A percentile compares a stretch with the other conserved stretches of the same genome.
These are phyloP conservation scores for Cacatua alba DNA, from an alignment of 2,113 vertebrate genomes.

Conservation along the genomic window DNA sequence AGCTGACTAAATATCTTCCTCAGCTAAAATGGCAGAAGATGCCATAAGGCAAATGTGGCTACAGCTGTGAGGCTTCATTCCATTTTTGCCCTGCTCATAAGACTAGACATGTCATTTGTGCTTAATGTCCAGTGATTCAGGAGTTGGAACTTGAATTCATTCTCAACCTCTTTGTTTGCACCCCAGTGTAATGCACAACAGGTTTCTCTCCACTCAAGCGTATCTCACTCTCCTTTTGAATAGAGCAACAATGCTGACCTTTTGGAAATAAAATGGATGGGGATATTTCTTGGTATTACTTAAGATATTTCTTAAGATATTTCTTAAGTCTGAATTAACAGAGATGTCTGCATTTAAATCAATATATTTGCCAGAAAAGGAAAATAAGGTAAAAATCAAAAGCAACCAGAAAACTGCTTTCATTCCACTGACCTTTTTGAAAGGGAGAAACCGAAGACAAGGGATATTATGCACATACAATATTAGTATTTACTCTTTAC, in stretches of 20 bases:
- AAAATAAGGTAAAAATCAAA: neutral
- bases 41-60: neutral
- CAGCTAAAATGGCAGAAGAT: neutral
- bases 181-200: neutral
- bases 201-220: neutral
- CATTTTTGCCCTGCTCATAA: neutral
- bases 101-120: neutral
- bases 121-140: neutral
- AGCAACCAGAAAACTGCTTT: neutral
- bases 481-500: neutral
- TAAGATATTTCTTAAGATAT: neutral
- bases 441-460: neutral
- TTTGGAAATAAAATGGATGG: neutral
- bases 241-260: neutral
- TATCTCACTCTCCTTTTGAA: neutral
- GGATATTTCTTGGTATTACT: neutral
- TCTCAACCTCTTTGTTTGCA: neutral
- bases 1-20: neutral
- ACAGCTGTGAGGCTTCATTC: neutral
- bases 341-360: neutral
- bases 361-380: neutral
- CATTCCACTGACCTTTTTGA: neutral
- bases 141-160: neutral
- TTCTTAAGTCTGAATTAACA: neutral
- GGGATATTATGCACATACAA: neutral